Base-by-base conservation (phyloP, 1,140 invertebrate species). In the Hycleus cichorii region DNA sequence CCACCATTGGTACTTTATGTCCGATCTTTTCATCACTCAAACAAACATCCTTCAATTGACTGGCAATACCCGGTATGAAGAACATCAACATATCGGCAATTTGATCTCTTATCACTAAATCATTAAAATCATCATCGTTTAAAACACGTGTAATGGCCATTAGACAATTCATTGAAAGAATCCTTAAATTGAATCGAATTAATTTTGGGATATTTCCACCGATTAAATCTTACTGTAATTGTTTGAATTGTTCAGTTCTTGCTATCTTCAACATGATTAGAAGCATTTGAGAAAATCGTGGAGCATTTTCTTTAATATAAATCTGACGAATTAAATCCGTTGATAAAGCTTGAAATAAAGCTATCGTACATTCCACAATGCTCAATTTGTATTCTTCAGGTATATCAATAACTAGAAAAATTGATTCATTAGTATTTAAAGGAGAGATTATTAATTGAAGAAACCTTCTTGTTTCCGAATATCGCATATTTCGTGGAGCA, bases 1-100 rank as follows among this genome's bases (percentile, higher is more conserved):
- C 49, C 76, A 85, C 83, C 71, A 78, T 72, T 65, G 80, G 76
- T 51, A 86, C 59, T 64, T 77, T 79, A 66, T 85, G 82, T 26
- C 81, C 81, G 44, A 82, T 80, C 63, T 80, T 81, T 45, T 81
- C 74, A 55, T 72, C 74, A 58, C 76, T 78, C 43, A 75, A 75
- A 50, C 76, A 76, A 11, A 85, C 76, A 64, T 82, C 76, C 44
- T 77, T 76, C 56, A 87, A 69, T 2, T 77, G 77, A 40, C 74
- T 75, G 27, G 80, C 67, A 50, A 87, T 76, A 0, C 84, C 85
- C 4, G 85, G 86, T 27, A 87, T 64, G 61, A 84, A 83, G 64
- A 80, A 74, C 67, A 81, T 80, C 6, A 83, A 71, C 50, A 81
- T 74, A 64, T 83, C 75, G 9, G 80, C 78, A 39, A 82, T 74